A percentile compares a stretch with the other conserved stretches of the same genome.
Evolutionary conservation across 1,140 invertebrate genomes (phyloP).

Genomic region (Nylanderia fulva): DNA sequence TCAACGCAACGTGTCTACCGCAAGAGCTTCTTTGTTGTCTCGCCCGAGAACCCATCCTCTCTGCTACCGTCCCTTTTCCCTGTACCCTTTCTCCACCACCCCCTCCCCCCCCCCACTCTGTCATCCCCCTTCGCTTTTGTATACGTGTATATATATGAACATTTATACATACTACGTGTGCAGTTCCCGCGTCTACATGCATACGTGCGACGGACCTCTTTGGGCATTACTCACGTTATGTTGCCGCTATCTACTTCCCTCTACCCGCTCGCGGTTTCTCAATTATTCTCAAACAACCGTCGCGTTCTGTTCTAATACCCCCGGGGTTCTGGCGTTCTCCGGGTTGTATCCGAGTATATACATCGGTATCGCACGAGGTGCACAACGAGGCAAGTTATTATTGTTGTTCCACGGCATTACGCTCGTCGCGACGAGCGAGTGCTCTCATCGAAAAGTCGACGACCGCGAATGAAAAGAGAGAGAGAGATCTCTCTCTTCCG

Average conservation of each 20-base stretch:
- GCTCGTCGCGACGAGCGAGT: slow-evolving; percentile 15
- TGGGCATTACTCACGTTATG: slow-evolving; percentile 71
- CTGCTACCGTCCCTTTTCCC: too few relatives aligned
- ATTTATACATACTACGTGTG: neutral
- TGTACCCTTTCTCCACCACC: neutral
- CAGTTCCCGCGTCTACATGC: slow-evolving; percentile 5
- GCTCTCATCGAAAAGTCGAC: slow-evolving; percentile 49
- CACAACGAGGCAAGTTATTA: slow-evolving; percentile 72
- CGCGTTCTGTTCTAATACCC: slow-evolving; percentile 78
- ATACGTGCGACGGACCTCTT: slow-evolving; percentile 60
- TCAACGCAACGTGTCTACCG: slow-evolving; percentile 37
- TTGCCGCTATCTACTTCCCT: slow-evolving; percentile 62
- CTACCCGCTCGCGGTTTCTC: slow-evolving; percentile 71
- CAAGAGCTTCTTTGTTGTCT: slow-evolving; percentile 55
- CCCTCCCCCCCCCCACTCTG: neutral
- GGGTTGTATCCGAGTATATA: slow-evolving; percentile 14
- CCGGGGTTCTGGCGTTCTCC: slow-evolving; percentile 51
- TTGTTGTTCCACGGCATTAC: slow-evolving; percentile 69
- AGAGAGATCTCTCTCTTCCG: neutral
- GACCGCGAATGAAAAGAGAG: slow-evolving; percentile 13
- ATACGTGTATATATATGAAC: slow-evolving; percentile 10
- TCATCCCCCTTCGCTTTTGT: neutral
- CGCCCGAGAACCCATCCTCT: slow-evolving; percentile 5
- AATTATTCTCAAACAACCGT: slow-evolving; percentile 82
- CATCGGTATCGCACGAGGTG: slow-evolving; percentile 17